Base-by-base conservation (phyloP, 2,888 invertebrate genomes). In the Zele albiditarsus region DNA sequence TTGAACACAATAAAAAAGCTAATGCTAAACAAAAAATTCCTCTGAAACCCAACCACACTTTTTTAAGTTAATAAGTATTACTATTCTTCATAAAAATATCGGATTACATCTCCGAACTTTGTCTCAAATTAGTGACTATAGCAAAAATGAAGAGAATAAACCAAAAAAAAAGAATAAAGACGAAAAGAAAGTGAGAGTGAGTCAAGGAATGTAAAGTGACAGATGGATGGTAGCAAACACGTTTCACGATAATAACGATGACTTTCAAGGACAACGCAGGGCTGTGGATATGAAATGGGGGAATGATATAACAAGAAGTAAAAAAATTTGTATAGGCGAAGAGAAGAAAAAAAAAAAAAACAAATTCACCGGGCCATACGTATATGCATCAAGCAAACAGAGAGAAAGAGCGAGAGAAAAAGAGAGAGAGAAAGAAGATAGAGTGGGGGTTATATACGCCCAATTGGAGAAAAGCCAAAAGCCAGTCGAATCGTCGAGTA, bases 391-490 rank as follows among this genome's bases (percentile, higher is more conserved):
- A 20, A 28, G 10, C 38, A 38, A 23, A 16, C 12, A 25, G 69
- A 60, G 33, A 23, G n/a, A 49, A 28, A 53, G 25, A 46, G 71
- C n/a, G 38, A 33, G 60, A 31, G 62, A 25, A 38, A 42, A 62
- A 8, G 23, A 31, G 67, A 73, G 71, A 27, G 49, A 62, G 38
- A 60, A 14, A 46, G 16, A 71, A 62, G 23, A 33, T 8, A 58
- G 28, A 46, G 31, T n/a, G 46, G 46, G 58, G 53, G 20, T 53
- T 53, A 53, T 53, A 53, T 62, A 68, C 25, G 60, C 60, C 60
- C 58, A 70, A 70, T 70, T 70, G 70, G 70, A 58, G 25, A 31
- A 28, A 23, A 27, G 70, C 70, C 70, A 70, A 60, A 70, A 57
- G 69, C 53, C 27, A 57, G 57, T 57, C 70, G 16, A 57, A 70